Evolutionary conservation across 2,888 invertebrate genomes (phyloP).

Genomic region (Drosophila anomelani): DNA sequence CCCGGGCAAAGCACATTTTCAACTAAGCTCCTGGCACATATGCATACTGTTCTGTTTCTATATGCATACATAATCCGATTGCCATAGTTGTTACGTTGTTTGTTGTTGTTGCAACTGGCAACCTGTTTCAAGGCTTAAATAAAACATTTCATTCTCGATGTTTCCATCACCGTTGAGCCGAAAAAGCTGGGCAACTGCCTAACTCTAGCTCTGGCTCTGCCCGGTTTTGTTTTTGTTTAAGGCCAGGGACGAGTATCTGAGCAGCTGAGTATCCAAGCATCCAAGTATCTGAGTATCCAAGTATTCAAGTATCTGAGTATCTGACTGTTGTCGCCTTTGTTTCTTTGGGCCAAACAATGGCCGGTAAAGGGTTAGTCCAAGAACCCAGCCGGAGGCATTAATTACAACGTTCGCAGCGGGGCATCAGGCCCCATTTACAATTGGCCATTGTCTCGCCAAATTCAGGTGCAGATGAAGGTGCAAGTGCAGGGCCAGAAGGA

Average conservation of each 20-base stretch:
- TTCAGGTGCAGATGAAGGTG: constrained; percentile 29
- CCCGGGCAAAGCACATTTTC: background rate
- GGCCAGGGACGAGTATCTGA: constrained; percentile 51
- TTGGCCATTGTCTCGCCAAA: constrained; percentile 68
- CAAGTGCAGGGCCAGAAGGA: constrained; percentile 41
- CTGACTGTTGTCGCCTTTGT: constrained; percentile 32
- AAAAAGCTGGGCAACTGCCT: background rate
- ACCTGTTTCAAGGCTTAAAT: constrained; percentile 19
- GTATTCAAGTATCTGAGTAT: constrained; percentile 5
- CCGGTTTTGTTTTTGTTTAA: constrained; percentile 42
- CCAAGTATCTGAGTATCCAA: background rate
- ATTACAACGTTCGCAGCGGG: constrained; percentile 62
- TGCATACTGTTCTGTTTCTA: constrained; percentile 10
- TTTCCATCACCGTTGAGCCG: constrained; percentile 17
- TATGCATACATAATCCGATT: constrained; percentile 32
- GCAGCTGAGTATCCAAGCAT: background rate
- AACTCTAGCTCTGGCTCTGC: background rate
- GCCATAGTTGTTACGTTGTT: constrained; percentile 1
- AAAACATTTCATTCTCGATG: constrained; percentile 42
- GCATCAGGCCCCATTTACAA: constrained; percentile 50
- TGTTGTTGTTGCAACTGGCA: constrained; percentile 1
- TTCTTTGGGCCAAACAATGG: constrained; percentile 26
- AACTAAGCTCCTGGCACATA: constrained; percentile 10
- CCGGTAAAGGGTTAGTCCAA: constrained; percentile 16
- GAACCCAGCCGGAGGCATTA: constrained; percentile 56